Percentiles rank a stretch among this genome's conserved stretches.
phyloP scores from a whole-genome alignment of 2,113 vertebrate genomes.

The Gavia stellata region DNA sequence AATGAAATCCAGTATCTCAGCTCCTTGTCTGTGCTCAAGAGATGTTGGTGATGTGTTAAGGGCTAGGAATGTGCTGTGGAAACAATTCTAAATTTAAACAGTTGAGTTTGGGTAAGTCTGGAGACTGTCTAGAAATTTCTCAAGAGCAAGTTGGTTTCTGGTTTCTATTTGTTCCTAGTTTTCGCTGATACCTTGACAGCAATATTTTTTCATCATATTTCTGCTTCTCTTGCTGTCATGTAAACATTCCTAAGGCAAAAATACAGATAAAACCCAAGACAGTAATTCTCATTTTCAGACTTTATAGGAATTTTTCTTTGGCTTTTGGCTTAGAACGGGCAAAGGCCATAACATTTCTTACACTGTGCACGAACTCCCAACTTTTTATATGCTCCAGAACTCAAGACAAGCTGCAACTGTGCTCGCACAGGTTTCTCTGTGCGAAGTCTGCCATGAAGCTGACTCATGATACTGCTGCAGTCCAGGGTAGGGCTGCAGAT shows the following conservation, averaged over 20 bases:
- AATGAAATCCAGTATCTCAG: neutral
- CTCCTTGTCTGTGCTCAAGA: neutral
- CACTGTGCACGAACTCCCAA: neutral
- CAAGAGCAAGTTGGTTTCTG: neutral
- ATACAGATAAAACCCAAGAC: neutral
- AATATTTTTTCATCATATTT: neutral
- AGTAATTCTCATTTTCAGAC: neutral
- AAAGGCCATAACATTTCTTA: neutral
- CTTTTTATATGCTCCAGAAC: neutral
- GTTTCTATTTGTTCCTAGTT: conserved; percentile 11
- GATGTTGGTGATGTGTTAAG: conserved; percentile 49
- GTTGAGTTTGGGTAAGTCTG: conserved; percentile 40
- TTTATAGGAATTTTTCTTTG: neutral
- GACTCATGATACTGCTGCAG: neutral
- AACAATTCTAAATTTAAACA: conserved; percentile 60
- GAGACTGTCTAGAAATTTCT: conserved; percentile 48
- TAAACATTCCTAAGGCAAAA: neutral
- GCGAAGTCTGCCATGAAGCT: neutral
- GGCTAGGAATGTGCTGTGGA: conserved; percentile 43
- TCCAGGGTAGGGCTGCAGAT: neutral
- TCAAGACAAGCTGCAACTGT: neutral
- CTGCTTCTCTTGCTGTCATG: neutral
- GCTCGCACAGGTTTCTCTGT: neutral
- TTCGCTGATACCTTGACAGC: neutral
- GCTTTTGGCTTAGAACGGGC: neutral